A percentile compares a stretch with the other conserved stretches of the same genome.
These are phyloP conservation scores for Sylvietta virens DNA, from an alignment of 2,113 vertebrate species.

Conservation along the genomic window DNA sequence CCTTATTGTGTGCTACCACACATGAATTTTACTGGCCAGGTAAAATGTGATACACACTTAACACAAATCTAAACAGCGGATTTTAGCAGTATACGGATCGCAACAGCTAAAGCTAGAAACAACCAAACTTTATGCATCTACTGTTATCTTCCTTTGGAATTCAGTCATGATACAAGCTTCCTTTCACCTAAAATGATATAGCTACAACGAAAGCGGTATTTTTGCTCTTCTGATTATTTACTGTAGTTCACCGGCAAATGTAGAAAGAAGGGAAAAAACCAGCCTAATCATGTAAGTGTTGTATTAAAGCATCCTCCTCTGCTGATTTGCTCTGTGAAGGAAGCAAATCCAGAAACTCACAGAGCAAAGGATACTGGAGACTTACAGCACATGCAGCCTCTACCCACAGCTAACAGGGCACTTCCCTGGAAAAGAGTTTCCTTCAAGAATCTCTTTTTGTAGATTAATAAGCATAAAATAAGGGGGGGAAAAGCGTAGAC, in stretches of 20 bases:
- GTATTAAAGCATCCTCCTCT: not conserved
- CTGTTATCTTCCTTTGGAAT: not conserved
- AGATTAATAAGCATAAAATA: not conserved
- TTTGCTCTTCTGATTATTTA: not conserved
- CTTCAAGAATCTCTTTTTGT: not conserved
- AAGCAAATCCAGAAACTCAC: not conserved
- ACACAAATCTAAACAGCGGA: not conserved
- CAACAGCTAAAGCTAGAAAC: not conserved
- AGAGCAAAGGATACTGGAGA: not conserved
- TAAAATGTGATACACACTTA: not conserved
- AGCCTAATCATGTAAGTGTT: not conserved
- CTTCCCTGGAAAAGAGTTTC: not conserved
- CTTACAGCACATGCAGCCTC: not conserved
- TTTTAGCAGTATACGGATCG: not conserved
- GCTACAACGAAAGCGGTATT: not conserved
- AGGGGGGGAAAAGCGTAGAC: not conserved
- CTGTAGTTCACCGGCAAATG: not conserved
- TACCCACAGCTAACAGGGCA: rapidly evolving
- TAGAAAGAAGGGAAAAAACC: not conserved
- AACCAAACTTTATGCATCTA: not conserved
- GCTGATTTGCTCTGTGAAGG: not conserved
- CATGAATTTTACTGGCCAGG: not conserved
- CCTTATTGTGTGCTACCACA: not conserved
- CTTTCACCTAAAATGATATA: not conserved
- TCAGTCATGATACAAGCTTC: not conserved